Conservation (phyloP, 2,888 invertebrate genomes). For the Tineola bisselliella region DNA sequence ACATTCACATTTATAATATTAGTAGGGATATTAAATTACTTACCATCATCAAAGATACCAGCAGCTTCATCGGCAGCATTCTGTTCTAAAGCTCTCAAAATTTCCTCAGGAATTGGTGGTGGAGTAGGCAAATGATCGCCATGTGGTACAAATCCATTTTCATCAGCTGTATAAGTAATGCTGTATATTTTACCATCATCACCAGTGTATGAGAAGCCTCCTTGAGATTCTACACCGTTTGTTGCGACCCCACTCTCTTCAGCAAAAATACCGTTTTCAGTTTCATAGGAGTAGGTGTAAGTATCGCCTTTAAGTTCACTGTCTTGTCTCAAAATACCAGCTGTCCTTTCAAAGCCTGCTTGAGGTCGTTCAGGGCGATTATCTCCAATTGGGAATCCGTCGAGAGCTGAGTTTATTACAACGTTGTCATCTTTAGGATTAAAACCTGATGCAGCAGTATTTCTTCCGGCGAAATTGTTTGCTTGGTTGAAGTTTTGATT, state of each 20-base stretch:
- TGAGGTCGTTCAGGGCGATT: constrained; percentile 41
- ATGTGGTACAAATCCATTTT: constrained; percentile 52
- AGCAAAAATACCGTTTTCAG: constrained; percentile 52
- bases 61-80: constrained; percentile 56
- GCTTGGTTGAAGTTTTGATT: not conserved
- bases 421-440: constrained; percentile 20
- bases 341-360: constrained; percentile 45
- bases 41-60: constrained; percentile 57
- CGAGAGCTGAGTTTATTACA: not conserved
- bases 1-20: no score
- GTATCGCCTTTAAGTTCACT: constrained; percentile 47
- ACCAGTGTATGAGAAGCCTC: constrained; percentile 51
- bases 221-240: constrained; percentile 52
- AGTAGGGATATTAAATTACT: no score
- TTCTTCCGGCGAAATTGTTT: constrained; percentile 1
- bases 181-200: constrained; percentile 55
- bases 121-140: constrained; percentile 56
- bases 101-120: constrained; percentile 53
- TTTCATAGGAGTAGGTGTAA: constrained; percentile 49
- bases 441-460: not conserved
- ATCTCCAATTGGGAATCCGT: constrained; percentile 17
- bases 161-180: constrained; percentile 53
- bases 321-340: constrained; percentile 49
- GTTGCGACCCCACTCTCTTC: constrained; percentile 53
- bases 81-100: constrained; percentile 48